Evolutionary conservation across 2,797 vertebrate genomes (phyloP).

Genomic region (Pteronotus mesoamericanus): DNA sequence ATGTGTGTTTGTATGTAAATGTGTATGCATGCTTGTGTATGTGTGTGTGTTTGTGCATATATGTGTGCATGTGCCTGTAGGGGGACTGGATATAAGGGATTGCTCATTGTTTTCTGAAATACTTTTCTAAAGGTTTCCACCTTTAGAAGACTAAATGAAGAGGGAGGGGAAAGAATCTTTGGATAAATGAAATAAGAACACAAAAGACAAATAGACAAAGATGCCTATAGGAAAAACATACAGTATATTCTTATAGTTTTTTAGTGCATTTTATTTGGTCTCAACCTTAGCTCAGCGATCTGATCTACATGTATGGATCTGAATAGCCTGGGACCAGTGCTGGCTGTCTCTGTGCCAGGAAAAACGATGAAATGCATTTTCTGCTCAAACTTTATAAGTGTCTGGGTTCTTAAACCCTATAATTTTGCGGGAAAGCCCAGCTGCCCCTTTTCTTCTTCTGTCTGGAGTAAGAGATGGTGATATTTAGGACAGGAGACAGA

Average conservation of each 20-base stretch:
- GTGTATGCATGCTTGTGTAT: not conserved
- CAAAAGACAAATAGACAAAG: not conserved
- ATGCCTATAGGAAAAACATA: not conserved
- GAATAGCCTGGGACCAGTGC: not conserved
- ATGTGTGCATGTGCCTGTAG: no score
- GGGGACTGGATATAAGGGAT: no score
- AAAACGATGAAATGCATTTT: not conserved
- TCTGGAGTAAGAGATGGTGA: not conserved
- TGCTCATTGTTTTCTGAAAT: not conserved
- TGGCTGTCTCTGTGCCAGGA: not conserved
- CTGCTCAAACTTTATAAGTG: not conserved
- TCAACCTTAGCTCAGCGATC: not conserved
- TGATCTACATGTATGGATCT: rapidly evolving
- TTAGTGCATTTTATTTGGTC: no score
- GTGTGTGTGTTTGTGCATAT: rapidly evolving
- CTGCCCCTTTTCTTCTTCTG: not conserved
- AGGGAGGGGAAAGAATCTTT: not conserved
- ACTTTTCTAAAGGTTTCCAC: not conserved
- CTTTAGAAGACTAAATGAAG: not conserved
- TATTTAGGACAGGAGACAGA: rapidly evolving
- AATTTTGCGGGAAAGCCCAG: not conserved
- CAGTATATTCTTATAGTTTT: no score
- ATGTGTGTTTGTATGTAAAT: rapidly evolving
- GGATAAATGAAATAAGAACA: not conserved
- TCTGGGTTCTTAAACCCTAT: not conserved